Percentiles rank a stretch among this genome's conserved stretches.
These are phyloP conservation scores for Drosophila murphyi DNA, from an alignment of 1,140 invertebrate species.

Conservation along the genomic window DNA sequence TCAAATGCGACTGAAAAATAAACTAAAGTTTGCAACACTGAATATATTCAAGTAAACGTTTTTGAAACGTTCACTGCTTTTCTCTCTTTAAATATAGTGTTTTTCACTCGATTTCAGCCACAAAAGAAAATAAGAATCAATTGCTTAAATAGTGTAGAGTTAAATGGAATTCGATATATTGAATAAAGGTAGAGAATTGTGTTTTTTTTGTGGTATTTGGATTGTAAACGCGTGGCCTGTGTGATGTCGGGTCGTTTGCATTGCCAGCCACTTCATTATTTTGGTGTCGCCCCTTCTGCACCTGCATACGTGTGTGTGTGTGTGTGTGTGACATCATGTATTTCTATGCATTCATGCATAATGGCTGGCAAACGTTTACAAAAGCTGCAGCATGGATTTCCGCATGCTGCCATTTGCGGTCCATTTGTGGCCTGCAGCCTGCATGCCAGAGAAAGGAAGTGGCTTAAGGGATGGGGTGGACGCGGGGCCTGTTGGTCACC, in stretches of 20 bases:
- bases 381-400: constrained; percentile 75
- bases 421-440: constrained; percentile 63
- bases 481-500: constrained; percentile 32
- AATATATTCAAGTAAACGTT: no score
- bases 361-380: constrained; percentile 79
- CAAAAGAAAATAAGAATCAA: neutral
- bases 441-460: neutral
- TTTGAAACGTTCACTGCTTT: no score
- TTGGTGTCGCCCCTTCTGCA: constrained; percentile 49
- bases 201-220: constrained; percentile 35
- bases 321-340: constrained; percentile 44
- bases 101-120: no score
- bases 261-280: constrained; percentile 73
- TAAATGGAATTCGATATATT: constrained; percentile 19
- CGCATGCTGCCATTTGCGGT: constrained; percentile 77
- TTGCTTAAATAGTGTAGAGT: constrained; percentile 18
- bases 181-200: constrained; percentile 12
- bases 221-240: constrained; percentile 37
- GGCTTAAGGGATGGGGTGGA: neutral
- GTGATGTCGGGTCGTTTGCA: constrained; percentile 61
- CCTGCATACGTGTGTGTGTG: constrained; percentile 6
- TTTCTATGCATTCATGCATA: constrained; percentile 80
- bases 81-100: no score
- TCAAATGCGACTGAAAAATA: neutral
- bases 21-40: no score